Evolutionary conservation across 2,113 vertebrate genomes (phyloP).

Genomic region (Odocoileus virginianus): DNA sequence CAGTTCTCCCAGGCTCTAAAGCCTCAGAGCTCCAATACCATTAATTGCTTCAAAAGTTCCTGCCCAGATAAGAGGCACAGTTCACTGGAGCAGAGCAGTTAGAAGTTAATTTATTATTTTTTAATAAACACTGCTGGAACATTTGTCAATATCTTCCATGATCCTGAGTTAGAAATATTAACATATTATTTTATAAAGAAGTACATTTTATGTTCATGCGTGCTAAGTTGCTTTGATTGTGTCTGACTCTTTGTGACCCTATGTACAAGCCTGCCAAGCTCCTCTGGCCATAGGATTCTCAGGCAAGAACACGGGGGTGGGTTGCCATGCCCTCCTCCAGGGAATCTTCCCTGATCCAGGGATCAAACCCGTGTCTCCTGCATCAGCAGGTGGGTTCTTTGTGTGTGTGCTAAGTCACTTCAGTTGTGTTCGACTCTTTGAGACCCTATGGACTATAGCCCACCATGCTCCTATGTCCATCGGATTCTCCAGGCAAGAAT

Average conservation of each 20-base stretch:
- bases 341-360: background rate
- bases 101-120: constrained; percentile 24
- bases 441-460: background rate
- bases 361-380: fast-evolving
- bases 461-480: background rate
- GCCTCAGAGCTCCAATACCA: background rate
- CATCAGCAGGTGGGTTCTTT: background rate
- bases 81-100: background rate
- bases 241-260: background rate
- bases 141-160: background rate
- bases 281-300: background rate
- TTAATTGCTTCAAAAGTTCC: background rate
- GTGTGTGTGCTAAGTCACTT: background rate
- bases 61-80: background rate
- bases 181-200: background rate
- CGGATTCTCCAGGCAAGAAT: background rate
- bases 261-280: background rate
- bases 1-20: background rate
- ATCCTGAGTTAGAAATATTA: background rate
- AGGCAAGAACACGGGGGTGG: background rate
- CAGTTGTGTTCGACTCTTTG: background rate
- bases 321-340: background rate
- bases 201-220: background rate
- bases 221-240: background rate
- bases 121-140: background rate